Evolutionary conservation across 2,888 invertebrate species (phyloP), one percentile per base, ranked within the genome.

Genomic region (Leptarthrus brevirostris): DNA sequence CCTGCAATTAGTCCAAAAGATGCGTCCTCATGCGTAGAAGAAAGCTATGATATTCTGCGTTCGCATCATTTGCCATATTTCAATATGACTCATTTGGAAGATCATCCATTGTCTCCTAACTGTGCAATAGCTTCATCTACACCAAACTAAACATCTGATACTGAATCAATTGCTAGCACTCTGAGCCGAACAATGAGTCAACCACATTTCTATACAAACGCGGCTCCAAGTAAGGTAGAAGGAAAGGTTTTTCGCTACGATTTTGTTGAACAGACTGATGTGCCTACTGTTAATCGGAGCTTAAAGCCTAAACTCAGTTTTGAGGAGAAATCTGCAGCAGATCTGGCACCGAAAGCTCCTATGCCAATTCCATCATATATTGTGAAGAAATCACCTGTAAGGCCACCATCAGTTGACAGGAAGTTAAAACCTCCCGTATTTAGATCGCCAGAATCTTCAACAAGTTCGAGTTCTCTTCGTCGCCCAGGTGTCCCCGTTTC

Each of bases 201-300:
- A 34, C 81, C 80, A 16, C 87, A 88, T 80, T 87, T 86, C 74
- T 88, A 88, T 78, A 84, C 86, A 16, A 88, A 88, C 81, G 87
- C 88, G 3, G 87, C 87, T 1, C 86, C 87, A 10, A 83, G 82
- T 0, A 82, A 83, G 78, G 81, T 86, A 74, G 84, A 84, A 71
- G 86, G 86, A 14, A 84, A 85, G 78, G 86, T 88, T 5, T 88
- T 88, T 80, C 84, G 86, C 16, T 87, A 87, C 79, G 87, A 87
- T 79, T 87, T 87, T 73, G 80, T 84, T 54, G 84, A 85, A 74
- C 82, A 83, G 76, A 44, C 78, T 34, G 81, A 82, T 74, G 80
- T 94, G 49, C 94, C 95, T 12, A 90, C 89, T 36, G 94, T 96
- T 24, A 92, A 95, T 82, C 88, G 95, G 66, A 92, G 91, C 52